Conservation (phyloP, 2,113 vertebrate species). For the Talpa occidentalis region DNA sequence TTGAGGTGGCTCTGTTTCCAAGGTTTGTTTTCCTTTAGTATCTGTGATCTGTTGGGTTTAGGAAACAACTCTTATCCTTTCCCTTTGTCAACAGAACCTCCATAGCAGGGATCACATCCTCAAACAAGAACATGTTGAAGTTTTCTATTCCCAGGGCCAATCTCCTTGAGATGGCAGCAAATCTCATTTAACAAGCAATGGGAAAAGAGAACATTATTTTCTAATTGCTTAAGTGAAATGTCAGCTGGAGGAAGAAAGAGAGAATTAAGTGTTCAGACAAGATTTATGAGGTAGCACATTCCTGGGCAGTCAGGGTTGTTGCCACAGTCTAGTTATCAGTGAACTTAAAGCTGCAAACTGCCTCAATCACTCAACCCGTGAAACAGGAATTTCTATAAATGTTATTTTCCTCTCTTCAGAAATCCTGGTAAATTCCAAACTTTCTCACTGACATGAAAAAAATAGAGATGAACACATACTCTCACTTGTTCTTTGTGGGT, state of each 20-base stretch:
- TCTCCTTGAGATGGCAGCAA: not conserved
- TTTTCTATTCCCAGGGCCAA: not conserved
- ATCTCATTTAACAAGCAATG: not conserved
- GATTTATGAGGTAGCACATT: slow-evolving; percentile 57
- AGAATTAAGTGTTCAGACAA: not conserved
- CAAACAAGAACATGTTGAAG: not conserved
- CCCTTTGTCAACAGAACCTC: too few relatives aligned
- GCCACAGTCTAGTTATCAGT: not conserved
- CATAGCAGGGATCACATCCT: not conserved
- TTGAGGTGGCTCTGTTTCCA: not conserved
- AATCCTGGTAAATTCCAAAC: not conserved
- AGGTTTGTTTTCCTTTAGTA: not conserved
- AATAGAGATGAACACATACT: not conserved
- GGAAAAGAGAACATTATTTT: slow-evolving; percentile 42
- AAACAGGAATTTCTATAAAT: not conserved
- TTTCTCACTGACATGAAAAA: not conserved
- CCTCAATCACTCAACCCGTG: not conserved
- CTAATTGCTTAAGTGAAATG: slow-evolving; percentile 43
- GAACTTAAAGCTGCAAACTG: not conserved
- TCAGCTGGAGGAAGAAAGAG: not conserved
- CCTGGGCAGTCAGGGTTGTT: not conserved
- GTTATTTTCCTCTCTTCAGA: not conserved
- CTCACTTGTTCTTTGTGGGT: not conserved
- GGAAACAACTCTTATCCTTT: not conserved
- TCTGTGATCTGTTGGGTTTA: not conserved